phyloP scores from a whole-genome alignment of 2,888 invertebrate species.

The Actias luna region DNA sequence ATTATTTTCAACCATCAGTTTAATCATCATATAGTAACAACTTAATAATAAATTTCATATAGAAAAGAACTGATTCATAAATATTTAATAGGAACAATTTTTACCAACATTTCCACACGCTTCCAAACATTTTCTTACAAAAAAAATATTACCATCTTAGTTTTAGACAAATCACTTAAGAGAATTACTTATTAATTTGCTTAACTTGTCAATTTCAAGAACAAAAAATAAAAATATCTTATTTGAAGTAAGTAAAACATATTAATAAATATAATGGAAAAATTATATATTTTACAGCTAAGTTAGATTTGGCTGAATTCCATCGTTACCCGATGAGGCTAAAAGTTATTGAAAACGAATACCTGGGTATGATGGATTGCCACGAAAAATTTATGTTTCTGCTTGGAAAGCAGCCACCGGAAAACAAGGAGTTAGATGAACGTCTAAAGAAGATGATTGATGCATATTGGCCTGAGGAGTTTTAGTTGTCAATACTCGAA shows the following conservation, averaged over 20 bases:
- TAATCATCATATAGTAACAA: too few species aligned
- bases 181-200: too few species aligned
- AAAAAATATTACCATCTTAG: too few species aligned
- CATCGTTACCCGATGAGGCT: conserved; percentile 65
- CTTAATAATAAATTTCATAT: background rate
- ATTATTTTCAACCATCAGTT: too few species aligned
- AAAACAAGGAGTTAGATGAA: conserved; percentile 50
- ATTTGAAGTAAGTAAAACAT: too few species aligned
- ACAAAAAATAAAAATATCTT: too few species aligned
- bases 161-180: too few species aligned
- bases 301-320: conserved; percentile 54
- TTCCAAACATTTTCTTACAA: too few species aligned
- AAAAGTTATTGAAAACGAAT: conserved; percentile 57
- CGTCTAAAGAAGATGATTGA: conserved; percentile 57
- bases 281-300: conserved; percentile 37
- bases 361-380: conserved; percentile 70
- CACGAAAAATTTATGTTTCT: conserved; percentile 65
- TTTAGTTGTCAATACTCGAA: conserved; percentile 4
- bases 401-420: conserved; percentile 53
- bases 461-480: conserved; percentile 54
- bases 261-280: too few species aligned
- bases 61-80: background rate
- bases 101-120: too few species aligned
- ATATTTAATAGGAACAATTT: background rate
- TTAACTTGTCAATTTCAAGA: too few species aligned